Percentiles rank a stretch among this genome's conserved stretches.
These are phyloP conservation scores for Paracanthobrama guichenoti DNA, from an alignment of 2,113 vertebrate species.

Conservation along the genomic window DNA sequence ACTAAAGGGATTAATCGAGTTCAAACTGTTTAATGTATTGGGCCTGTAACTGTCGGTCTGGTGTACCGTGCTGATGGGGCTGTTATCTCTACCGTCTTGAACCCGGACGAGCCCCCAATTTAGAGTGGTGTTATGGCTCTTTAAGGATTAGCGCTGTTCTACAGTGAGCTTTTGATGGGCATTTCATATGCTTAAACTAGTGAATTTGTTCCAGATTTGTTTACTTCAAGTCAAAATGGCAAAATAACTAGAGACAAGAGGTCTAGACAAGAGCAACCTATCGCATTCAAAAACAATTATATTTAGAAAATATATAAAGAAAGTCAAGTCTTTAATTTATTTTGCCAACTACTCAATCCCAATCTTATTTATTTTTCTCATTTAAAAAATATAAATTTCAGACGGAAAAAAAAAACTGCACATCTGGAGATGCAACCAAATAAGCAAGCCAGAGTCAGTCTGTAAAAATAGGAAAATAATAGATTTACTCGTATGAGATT, in stretches of 20 bases:
- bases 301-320: constrained; percentile 9
- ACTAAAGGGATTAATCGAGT: neutral
- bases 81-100: neutral
- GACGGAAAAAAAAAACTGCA: neutral
- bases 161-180: neutral
- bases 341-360: constrained; percentile 3
- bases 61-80: neutral
- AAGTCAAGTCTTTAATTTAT: constrained; percentile 6
- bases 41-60: neutral
- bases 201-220: neutral
- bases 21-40: neutral
- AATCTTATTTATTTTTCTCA: neutral
- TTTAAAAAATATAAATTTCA: constrained; percentile 34
- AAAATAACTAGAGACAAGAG: neutral
- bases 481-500: constrained; percentile 23
- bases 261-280: neutral
- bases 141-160: neutral
- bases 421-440: constrained; percentile 18
- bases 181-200: neutral
- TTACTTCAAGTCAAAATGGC: neutral
- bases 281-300: constrained; percentile 1
- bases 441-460: neutral
- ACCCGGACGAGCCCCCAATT: neutral
- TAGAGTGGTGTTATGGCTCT: neutral
- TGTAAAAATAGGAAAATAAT: constrained; percentile 42